Percentiles rank a stretch among this genome's conserved stretches.
phyloP scores from a whole-genome alignment of 2,113 vertebrate genomes.

The Eurypyga helias region DNA sequence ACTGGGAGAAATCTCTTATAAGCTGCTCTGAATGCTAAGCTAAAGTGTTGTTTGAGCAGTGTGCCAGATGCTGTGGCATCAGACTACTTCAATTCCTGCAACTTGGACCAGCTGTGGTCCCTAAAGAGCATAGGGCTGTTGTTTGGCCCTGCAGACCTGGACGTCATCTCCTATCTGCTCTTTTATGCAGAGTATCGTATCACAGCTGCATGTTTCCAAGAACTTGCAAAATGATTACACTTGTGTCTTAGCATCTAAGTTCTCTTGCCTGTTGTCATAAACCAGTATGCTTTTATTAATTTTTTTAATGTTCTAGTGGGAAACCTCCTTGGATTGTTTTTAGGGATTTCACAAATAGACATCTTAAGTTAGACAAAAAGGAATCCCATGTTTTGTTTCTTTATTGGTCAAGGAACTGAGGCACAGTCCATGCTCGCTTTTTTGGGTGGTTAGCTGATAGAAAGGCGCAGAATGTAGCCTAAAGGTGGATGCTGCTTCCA shows the following conservation, averaged over 20 bases:
- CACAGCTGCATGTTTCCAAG: background rate
- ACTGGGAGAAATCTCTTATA: background rate
- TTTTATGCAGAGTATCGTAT: background rate
- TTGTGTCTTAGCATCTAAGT: background rate
- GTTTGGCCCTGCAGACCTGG: background rate
- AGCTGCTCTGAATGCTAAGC: background rate
- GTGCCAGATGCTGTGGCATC: background rate
- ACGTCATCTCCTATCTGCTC: background rate
- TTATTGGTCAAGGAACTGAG: background rate
- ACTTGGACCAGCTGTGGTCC: background rate
- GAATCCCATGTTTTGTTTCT: background rate
- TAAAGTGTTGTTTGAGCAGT: background rate
- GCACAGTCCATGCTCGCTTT: fast-evolving
- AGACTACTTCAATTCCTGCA: background rate
- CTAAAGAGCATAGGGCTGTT: background rate
- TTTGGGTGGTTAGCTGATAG: background rate
- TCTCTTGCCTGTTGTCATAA: background rate
- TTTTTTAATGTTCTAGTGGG: background rate
- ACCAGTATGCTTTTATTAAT: background rate
- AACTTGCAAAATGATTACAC: background rate
- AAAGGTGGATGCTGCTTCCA: background rate
- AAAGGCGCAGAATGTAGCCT: background rate
- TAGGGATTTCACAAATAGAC: background rate
- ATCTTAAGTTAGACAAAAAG: background rate
- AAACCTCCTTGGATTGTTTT: background rate